Percentiles rank a stretch among this genome's conserved stretches.
Evolutionary conservation across 1,140 invertebrate genomes (phyloP).

Genomic region (Euborellia annulipes): DNA sequence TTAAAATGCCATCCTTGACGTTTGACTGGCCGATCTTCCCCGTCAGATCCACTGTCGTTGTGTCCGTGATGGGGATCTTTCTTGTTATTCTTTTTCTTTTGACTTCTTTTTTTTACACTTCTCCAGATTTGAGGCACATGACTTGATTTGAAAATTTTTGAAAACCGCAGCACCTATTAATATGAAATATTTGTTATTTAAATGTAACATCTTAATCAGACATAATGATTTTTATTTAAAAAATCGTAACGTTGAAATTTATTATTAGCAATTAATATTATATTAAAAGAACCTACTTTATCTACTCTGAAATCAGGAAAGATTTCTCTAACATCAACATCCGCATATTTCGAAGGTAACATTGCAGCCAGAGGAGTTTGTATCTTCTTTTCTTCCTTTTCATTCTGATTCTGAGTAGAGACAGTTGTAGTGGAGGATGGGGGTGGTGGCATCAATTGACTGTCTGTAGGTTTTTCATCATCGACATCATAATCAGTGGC

Average conservation of each 20-base stretch:
- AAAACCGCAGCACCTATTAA: conserved; percentile 70
- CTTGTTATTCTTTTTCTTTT: conserved; percentile 39
- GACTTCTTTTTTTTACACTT: conserved; percentile 56
- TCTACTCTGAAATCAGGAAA: conserved; percentile 88
- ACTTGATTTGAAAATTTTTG: conserved; percentile 77
- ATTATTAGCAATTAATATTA: neutral
- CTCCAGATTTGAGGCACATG: conserved; percentile 88
- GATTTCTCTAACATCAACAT: conserved; percentile 73
- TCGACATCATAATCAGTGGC: conserved; percentile 37
- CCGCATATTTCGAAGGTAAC: conserved; percentile 85
- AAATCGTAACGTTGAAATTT: neutral
- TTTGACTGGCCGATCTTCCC: conserved; percentile 32
- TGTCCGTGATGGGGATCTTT: conserved; percentile 38
- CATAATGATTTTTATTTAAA: too few relatives aligned
- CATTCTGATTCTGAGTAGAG: conserved; percentile 17
- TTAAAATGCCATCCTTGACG: conserved; percentile 43
- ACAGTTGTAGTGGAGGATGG: conserved; percentile 27
- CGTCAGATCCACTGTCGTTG: conserved; percentile 50
- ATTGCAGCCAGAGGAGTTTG: conserved; percentile 86
- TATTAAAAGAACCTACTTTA: conserved; percentile 40
- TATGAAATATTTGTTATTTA: too few relatives aligned
- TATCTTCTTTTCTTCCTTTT: conserved; percentile 34
- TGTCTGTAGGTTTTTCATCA: conserved; percentile 43
- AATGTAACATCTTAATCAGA: too few relatives aligned
- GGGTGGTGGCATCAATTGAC: conserved; percentile 57